Evolutionary conservation across 1,140 invertebrate species (phyloP).

Genomic region (Hyles euphorbiae): DNA sequence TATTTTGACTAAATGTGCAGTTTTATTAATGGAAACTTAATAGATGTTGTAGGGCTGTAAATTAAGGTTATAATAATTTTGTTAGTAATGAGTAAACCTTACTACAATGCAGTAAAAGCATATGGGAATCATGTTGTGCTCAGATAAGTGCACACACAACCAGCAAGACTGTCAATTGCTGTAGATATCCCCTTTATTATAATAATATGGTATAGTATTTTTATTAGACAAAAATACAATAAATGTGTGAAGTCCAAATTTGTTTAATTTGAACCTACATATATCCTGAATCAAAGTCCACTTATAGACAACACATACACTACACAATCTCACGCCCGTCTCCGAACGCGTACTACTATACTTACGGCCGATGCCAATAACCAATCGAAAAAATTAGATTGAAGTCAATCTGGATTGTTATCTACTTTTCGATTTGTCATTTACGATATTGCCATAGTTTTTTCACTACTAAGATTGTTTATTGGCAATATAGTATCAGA

Average conservation of each 20-base stretch:
- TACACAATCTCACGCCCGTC: no score
- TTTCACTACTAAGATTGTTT: no score
- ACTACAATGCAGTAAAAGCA: slow-evolving; percentile 43
- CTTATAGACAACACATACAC: no score
- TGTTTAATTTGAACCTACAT: slow-evolving; percentile 28
- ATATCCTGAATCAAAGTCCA: neutral
- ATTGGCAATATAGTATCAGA: no score
- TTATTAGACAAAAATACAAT: slow-evolving; percentile 75
- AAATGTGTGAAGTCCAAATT: slow-evolving; percentile 72
- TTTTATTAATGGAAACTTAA: slow-evolving; percentile 39
- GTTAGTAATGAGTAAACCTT: slow-evolving; percentile 38
- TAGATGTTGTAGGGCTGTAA: slow-evolving; percentile 58
- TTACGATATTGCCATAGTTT: no score
- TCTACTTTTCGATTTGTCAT: no score
- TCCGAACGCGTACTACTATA: no score
- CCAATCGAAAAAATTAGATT: no score
- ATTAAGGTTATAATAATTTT: slow-evolving; percentile 55
- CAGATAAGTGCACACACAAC: slow-evolving; percentile 58
- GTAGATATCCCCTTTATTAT: slow-evolving; percentile 69
- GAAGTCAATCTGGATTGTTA: no score
- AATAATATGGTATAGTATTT: slow-evolving; percentile 73
- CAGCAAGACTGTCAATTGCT: slow-evolving; percentile 73
- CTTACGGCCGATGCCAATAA: no score
- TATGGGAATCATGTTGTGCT: slow-evolving; percentile 47
- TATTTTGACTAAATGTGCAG: slow-evolving; percentile 44